Conservation (phyloP, 2,888 invertebrate genomes). For the Xestia rhomboidea region DNA sequence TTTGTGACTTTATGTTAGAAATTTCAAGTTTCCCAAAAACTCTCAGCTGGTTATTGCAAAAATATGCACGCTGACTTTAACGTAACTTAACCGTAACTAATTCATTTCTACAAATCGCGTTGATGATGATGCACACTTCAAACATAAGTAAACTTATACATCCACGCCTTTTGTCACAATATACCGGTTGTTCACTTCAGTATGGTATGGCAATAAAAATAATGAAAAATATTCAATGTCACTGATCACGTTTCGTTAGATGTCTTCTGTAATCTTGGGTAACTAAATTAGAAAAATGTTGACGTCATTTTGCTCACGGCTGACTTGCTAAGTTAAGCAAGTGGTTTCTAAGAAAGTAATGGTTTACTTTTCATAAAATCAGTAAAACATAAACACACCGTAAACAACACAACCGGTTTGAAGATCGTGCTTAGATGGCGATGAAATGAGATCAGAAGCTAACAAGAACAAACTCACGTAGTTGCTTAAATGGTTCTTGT, state of each 20-base stretch:
- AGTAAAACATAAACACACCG: not conserved
- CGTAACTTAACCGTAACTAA: not conserved
- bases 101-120: not conserved
- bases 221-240: constrained; percentile 35
- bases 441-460: constrained; percentile 25
- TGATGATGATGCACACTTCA: not conserved
- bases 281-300: not conserved
- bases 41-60: not conserved
- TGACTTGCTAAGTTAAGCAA: constrained; percentile 17
- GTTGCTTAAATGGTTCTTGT: constrained; percentile 11
- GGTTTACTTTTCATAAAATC: not conserved
- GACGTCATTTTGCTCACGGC: not conserved
- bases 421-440: not conserved
- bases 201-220: constrained; percentile 25
- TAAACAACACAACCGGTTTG: not conserved
- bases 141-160: not conserved
- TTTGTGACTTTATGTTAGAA: not conserved
- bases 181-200: constrained; percentile 5
- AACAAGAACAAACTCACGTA: not conserved
- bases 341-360: not conserved
- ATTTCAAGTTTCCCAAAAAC: not conserved
- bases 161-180: constrained; percentile 6
- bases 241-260: constrained; percentile 6
- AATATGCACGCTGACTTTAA: not conserved
- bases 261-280: constrained; percentile 16